phyloP scores from a whole-genome alignment of 2,797 vertebrate genomes.

The Poeciliopsis infans region DNA sequence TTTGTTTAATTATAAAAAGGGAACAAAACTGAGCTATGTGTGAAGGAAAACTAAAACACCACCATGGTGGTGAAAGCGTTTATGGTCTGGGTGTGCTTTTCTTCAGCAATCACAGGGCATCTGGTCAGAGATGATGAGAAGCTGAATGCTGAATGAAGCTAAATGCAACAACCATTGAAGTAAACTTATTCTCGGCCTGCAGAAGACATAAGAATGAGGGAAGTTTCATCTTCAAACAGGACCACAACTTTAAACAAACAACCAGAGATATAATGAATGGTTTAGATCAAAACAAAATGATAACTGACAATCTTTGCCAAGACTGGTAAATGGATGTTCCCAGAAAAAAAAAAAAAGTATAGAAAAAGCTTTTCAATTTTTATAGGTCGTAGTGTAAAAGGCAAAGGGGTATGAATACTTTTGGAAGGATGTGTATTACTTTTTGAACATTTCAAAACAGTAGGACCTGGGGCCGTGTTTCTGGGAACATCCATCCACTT shows the following conservation, averaged over 20 bases:
- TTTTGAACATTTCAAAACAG: slow-evolving; percentile 30
- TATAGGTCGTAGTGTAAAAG: not conserved
- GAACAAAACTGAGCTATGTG: not conserved
- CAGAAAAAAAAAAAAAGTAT: not conserved
- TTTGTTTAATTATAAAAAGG: not conserved
- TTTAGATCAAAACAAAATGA: not conserved
- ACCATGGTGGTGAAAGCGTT: not conserved
- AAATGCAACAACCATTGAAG: not conserved
- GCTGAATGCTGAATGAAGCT: not conserved
- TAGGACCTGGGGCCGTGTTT: slow-evolving; percentile 6
- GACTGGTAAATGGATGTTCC: not conserved
- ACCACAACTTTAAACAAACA: not conserved
- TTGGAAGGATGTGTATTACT: not conserved
- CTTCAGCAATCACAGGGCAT: not conserved
- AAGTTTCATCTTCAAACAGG: not conserved
- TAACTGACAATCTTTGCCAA: not conserved
- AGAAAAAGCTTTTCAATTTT: no score
- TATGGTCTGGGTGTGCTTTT: not conserved
- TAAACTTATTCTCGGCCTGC: not conserved
- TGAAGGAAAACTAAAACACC: not conserved
- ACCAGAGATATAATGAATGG: not conserved
- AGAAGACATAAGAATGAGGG: not conserved
- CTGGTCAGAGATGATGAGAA: not conserved
- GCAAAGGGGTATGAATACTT: not conserved
- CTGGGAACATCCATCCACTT: slow-evolving; percentile 21